Base-by-base conservation (phyloP, 2,797 vertebrate species). In the Stomatorhinus walkeri region DNA sequence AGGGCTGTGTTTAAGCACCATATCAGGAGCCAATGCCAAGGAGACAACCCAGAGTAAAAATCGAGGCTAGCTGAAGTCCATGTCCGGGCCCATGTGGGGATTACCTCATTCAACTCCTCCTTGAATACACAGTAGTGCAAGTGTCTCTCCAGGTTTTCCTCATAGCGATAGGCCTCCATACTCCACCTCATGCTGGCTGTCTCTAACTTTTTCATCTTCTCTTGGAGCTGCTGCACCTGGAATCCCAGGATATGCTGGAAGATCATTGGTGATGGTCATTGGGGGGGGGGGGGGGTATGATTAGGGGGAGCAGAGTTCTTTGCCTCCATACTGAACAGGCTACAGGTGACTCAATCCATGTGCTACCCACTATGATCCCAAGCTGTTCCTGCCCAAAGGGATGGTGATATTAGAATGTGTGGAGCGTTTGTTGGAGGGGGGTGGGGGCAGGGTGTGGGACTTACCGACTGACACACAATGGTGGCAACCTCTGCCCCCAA, bases 51-150 rank as follows among this genome's bases (percentile, higher is more conserved):
- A 14, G n/a, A 46, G n/a, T 83, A 16, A 49, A 36, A 6, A 24
- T 14, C 2, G 22, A 14, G 40, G 19, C 8, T 24, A 49, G 16
- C 3, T 9, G 28, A 40, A 83, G 43, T 9, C 14, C 36, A 43
- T 43, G 76, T 81, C 16, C 2, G 24, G 24, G 61, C 24, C 24
- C 24, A 52, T 28, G 49, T 2, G 9, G 12, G 85, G 22, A 24
- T 91, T 89, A 97, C 97, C 96, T 97, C 96, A 16, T 92, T 94
- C 90, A 96, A 94, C 88, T 97, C 95, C 4, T 96, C 96, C 85
- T 93, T 94, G 86, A 92, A 89, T n/a, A 90, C 79, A 5, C 92
- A 95, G 90, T 92, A 93, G 7, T 95, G 91, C 43, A 95, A 85
- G 89, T 90, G 93, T 52, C 46, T 88, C 52, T 92, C 91, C 87